Percentiles rank a stretch among this genome's conserved stretches.
These are phyloP conservation scores for Pelmatolapia mariae DNA, from an alignment of 2,113 vertebrate species.

Conservation along the genomic window DNA sequence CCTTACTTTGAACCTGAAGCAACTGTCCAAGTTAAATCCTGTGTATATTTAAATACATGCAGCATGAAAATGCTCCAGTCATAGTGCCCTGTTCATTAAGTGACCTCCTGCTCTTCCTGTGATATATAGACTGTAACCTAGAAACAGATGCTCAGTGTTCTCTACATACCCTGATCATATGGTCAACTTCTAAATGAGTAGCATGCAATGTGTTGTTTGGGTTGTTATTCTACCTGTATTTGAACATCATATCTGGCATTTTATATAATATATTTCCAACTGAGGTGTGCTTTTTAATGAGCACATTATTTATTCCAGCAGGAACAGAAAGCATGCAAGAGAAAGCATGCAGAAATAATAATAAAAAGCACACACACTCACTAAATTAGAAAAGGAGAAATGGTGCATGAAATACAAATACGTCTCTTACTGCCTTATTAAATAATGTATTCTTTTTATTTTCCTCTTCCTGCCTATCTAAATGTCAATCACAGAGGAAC, in stretches of 20 bases:
- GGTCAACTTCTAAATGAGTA: not conserved
- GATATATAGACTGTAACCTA: not conserved
- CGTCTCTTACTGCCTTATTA: not conserved
- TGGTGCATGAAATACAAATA: not conserved
- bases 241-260: not conserved
- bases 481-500: slow-evolving; percentile 4
- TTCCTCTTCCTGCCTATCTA: not conserved
- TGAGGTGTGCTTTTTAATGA: not conserved
- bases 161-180: not conserved
- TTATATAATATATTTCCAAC: not conserved
- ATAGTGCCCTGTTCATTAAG: not conserved
- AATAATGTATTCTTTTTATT: not conserved
- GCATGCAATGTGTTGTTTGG: not conserved
- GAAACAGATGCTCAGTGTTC: not conserved
- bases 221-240: not conserved
- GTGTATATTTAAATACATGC: not conserved
- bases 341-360: not conserved
- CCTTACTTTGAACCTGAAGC: not conserved
- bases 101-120: not conserved
- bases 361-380: not conserved
- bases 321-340: not conserved
- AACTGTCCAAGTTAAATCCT: not conserved
- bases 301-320: not conserved
- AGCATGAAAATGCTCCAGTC: not conserved
- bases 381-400: not conserved